Conservation (phyloP, 2,888 invertebrate species). For the Diloba caeruleocephala region DNA sequence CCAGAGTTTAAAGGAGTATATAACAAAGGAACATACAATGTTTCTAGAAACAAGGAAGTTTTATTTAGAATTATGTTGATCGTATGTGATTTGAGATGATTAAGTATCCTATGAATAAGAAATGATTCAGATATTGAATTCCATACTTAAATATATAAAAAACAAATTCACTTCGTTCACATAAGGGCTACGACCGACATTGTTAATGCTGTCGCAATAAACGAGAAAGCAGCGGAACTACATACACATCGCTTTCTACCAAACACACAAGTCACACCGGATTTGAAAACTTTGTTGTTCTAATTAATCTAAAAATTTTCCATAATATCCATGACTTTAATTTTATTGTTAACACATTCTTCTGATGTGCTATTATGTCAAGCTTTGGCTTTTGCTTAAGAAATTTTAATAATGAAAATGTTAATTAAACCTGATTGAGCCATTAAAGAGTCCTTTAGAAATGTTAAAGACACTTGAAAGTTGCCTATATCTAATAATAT, state of each 20-base stretch:
- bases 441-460: too few species aligned
- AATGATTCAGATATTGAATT: background rate
- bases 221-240: conserved; percentile 49
- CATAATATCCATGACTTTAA: background rate
- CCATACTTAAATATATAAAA: background rate
- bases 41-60: conserved; percentile 3
- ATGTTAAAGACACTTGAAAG: too few species aligned
- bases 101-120: background rate
- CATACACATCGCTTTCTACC: conserved; percentile 48
- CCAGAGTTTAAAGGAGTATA: conserved; percentile 2
- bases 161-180: conserved; percentile 7
- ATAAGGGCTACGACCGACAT: conserved; percentile 33
- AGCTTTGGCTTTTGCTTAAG: too few species aligned
- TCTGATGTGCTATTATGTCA: background rate
- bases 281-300: conserved; percentile 30
- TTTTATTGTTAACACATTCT: background rate
- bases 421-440: background rate
- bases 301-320: conserved; percentile 13
- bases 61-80: background rate
- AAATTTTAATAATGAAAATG: too few species aligned
- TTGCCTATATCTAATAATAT: too few species aligned
- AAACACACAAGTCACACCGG: conserved; percentile 53
- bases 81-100: background rate
- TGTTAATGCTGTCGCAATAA: conserved; percentile 28
- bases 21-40: too few species aligned